phyloP scores from a whole-genome alignment of 2,113 vertebrate species.

The Pterocles orientalis region DNA sequence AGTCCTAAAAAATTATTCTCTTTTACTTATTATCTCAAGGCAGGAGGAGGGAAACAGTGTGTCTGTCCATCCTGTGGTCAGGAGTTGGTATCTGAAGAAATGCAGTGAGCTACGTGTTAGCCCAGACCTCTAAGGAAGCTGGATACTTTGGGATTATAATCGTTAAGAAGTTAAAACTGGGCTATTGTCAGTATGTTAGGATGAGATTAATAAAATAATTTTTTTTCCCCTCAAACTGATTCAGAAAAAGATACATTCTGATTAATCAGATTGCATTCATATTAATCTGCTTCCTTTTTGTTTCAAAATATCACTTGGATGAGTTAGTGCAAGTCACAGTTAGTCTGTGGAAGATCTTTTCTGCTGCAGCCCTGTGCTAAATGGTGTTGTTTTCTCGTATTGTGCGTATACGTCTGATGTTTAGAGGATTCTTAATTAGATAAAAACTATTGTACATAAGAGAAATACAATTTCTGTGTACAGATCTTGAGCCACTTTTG shows the following conservation, averaged over 20 bases:
- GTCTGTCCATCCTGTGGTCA: not conserved
- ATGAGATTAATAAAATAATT: not conserved
- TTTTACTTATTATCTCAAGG: not conserved
- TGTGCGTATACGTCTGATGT: not conserved
- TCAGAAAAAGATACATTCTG: not conserved
- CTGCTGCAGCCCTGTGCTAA: not conserved
- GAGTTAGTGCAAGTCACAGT: not conserved
- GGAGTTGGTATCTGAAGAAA: not conserved
- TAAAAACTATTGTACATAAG: not conserved
- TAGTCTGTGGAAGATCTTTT: not conserved
- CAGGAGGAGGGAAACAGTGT: not conserved
- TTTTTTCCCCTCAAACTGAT: not conserved
- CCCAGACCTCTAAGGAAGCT: not conserved
- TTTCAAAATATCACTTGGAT: not conserved
- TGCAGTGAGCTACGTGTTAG: not conserved
- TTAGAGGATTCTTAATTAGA: not conserved
- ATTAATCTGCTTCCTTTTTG: not conserved
- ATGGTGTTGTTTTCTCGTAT: not conserved
- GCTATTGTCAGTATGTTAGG: not conserved
- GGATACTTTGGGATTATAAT: not conserved
- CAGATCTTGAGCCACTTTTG: not conserved
- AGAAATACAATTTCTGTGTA: not conserved
- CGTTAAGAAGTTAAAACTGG: not conserved
- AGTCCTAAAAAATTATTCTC: not conserved
- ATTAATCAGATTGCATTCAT: not conserved